phyloP scores from a whole-genome alignment of 2,888 invertebrate species.

The Uropetala carovei region DNA sequence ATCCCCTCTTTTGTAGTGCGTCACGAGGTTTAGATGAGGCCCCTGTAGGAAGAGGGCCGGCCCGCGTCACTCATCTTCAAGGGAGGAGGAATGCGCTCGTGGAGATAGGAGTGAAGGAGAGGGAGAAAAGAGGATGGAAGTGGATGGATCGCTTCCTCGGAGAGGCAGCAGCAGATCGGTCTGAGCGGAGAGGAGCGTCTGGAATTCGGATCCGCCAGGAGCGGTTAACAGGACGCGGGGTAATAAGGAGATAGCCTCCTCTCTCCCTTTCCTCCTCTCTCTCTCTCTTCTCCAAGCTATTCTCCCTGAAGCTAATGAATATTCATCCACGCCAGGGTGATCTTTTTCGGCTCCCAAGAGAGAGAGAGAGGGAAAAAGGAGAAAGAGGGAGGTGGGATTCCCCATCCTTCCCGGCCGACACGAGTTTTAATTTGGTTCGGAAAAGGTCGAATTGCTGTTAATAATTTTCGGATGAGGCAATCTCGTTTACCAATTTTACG shows the following conservation, averaged over 20 bases:
- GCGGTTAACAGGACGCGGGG: constrained; percentile 60
- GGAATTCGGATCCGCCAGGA: constrained; percentile 58
- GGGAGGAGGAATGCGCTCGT: neutral
- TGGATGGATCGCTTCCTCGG: neutral
- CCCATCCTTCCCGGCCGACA: constrained; percentile 26
- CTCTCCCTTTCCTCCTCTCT: constrained; percentile 1
- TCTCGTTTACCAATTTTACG: constrained; percentile 49
- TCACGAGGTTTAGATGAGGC: neutral
- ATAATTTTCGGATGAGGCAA: constrained; percentile 60
- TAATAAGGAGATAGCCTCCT: constrained; percentile 48
- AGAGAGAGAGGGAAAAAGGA: no score
- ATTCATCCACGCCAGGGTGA: constrained; percentile 35
- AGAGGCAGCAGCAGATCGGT: no score
- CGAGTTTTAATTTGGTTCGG: constrained; percentile 48
- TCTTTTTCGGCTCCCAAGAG: neutral
- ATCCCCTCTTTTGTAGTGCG: neutral
- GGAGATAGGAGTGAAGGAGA: neutral
- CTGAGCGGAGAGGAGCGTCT: neutral
- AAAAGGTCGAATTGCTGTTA: constrained; percentile 32
- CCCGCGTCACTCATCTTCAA: constrained; percentile 8
- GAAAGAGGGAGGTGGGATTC: neutral
- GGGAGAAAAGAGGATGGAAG: neutral
- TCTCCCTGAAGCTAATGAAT: constrained; percentile 33
- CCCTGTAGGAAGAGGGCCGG: neutral
- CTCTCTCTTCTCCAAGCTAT: neutral